phyloP scores from a whole-genome alignment of 2,113 vertebrate species.

The Falco punctatus region DNA sequence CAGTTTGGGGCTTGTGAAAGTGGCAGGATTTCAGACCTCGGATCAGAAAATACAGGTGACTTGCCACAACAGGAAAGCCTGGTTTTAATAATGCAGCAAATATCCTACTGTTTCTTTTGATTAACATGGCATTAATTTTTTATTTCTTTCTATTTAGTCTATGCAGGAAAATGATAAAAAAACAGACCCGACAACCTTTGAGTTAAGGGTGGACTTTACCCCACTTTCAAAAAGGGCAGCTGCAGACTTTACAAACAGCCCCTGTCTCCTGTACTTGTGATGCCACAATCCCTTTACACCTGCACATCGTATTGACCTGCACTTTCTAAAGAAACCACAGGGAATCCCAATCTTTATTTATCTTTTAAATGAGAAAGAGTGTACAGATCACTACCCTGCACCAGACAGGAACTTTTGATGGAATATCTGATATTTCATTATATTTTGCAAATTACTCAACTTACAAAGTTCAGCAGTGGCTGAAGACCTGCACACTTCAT shows the following conservation, averaged over 20 bases:
- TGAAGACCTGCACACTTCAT: not conserved
- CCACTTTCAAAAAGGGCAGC: not conserved
- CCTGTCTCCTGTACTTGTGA: rapidly evolving
- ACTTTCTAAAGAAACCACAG: not conserved
- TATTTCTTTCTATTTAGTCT: slow-evolving; percentile 26
- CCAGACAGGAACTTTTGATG: not conserved
- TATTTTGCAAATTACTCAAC: not conserved
- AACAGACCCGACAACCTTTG: not conserved
- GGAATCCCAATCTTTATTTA: not conserved
- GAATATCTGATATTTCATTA: not conserved
- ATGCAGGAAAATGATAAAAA: slow-evolving; percentile 9
- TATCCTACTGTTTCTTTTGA: not conserved
- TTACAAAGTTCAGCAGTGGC: not conserved
- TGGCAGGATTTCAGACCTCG: not conserved
- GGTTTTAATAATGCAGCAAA: not conserved
- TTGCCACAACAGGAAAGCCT: not conserved
- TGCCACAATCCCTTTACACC: not conserved
- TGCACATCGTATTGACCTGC: not conserved
- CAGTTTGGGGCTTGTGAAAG: not conserved
- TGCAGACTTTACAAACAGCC: not conserved
- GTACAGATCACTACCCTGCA: not conserved
- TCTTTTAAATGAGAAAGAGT: not conserved
- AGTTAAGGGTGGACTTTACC: not conserved
- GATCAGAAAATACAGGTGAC: not conserved
- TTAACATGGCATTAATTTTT: not conserved